Conservation (phyloP, 2,797 vertebrate genomes). For the Eleutherodactylus coqui region DNA sequence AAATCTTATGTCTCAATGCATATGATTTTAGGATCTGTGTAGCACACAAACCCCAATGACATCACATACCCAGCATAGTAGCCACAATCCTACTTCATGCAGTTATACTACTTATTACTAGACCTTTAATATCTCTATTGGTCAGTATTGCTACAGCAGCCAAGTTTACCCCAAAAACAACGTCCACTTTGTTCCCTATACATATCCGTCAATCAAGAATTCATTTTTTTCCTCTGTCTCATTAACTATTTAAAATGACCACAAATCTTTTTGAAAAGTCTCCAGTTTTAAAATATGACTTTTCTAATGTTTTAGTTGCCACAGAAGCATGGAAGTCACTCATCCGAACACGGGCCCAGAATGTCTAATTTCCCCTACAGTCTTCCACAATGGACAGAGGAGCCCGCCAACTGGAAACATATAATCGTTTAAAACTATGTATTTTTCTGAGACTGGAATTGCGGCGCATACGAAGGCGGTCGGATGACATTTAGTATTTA, state of each 20-base stretch:
- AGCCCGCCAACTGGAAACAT: constrained; percentile 64
- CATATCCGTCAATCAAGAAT: background rate
- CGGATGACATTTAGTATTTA: constrained; percentile 72
- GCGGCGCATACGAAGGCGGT: constrained; percentile 72
- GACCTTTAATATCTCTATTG: background rate
- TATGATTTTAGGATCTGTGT: background rate
- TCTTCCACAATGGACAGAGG: constrained; percentile 30
- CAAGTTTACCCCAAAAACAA: background rate
- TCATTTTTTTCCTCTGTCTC: constrained; percentile 27
- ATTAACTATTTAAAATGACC: constrained; percentile 10
- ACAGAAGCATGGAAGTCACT: constrained; percentile 52
- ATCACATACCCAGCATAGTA: background rate
- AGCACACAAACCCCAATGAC: no score
- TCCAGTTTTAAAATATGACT: background rate
- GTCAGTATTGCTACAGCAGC: background rate
- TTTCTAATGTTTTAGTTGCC: constrained; percentile 44
- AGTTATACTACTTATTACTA: background rate
- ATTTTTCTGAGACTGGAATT: constrained; percentile 76
- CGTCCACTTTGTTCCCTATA: constrained; percentile 15
- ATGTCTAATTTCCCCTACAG: constrained; percentile 42
- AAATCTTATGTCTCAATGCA: background rate
- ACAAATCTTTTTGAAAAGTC: constrained; percentile 12
- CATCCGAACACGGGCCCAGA: constrained; percentile 16
- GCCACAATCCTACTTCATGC: background rate
- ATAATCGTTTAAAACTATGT: constrained; percentile 72